Conservation (phyloP, 1,140 invertebrate species). For the Ephestia elutella region DNA sequence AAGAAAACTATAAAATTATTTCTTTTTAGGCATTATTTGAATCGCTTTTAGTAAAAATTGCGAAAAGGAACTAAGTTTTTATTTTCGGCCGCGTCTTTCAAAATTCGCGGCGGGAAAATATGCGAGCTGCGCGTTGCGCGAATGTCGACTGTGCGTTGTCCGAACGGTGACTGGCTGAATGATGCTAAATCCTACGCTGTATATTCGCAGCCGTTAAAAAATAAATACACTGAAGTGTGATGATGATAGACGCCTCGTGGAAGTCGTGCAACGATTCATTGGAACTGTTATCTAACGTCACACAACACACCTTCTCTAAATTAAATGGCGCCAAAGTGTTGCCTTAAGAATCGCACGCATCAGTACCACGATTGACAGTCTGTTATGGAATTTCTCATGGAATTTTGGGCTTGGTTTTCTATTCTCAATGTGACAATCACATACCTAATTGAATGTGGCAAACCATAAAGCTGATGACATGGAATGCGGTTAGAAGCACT, state of each 20-base stretch:
- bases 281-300: slow-evolving; percentile 64
- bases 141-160: slow-evolving; percentile 51
- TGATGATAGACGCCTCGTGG: slow-evolving; percentile 41
- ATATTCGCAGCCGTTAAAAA: slow-evolving; percentile 69
- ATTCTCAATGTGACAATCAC: background rate
- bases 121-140: slow-evolving; percentile 44
- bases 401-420: slow-evolving; percentile 1
- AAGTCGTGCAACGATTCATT: slow-evolving; percentile 44
- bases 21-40: slow-evolving; percentile 69
- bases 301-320: slow-evolving; percentile 17
- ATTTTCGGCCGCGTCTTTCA: slow-evolving; percentile 32
- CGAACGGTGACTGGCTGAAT: slow-evolving; percentile 60
- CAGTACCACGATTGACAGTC: background rate
- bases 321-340: slow-evolving; percentile 19
- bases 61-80: slow-evolving; percentile 33
- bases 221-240: slow-evolving; percentile 60
- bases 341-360: background rate
- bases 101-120: slow-evolving; percentile 58
- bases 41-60: slow-evolving; percentile 24
- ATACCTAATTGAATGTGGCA: background rate
- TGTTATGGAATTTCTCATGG: background rate
- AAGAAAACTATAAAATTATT: slow-evolving; percentile 34
- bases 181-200: slow-evolving; percentile 55
- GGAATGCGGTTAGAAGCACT: slow-evolving; percentile 9
- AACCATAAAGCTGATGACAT: background rate